Conservation (phyloP, 1,140 invertebrate species). For the Planococcus citri region DNA sequence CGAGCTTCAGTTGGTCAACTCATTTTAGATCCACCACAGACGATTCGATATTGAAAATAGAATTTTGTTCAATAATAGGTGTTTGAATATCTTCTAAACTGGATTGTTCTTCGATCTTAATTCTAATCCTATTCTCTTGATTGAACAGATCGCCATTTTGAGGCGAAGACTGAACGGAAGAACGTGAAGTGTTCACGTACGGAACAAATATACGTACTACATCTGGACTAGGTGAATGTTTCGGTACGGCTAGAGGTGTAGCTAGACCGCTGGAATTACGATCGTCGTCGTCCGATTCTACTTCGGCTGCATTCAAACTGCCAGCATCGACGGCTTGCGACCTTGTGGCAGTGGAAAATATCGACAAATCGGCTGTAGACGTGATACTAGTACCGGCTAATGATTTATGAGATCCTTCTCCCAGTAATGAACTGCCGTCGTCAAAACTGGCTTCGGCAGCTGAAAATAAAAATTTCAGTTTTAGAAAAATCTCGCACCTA, state of each 20-base stretch:
- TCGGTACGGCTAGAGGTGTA: conserved; percentile 45
- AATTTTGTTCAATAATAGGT: not conserved
- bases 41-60: not conserved
- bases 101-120: not conserved
- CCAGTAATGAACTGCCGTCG: conserved; percentile 47
- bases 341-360: conserved; percentile 57
- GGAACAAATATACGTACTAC: conserved; percentile 63
- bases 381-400: conserved; percentile 70
- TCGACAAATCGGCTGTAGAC: conserved; percentile 65
- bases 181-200: conserved; percentile 39
- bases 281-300: conserved; percentile 37
- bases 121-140: not conserved
- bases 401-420: conserved; percentile 55
- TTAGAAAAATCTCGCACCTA: no score
- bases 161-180: not conserved
- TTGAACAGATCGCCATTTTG: not conserved
- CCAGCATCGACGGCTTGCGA: conserved; percentile 59
- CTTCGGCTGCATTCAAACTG: conserved; percentile 48
- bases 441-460: conserved; percentile 49
- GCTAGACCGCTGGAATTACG: conserved; percentile 38
- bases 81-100: not conserved
- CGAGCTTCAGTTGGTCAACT: not conserved
- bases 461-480: conserved; percentile 23
- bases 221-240: conserved; percentile 49
- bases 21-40: not conserved